These are phyloP conservation scores for Clarias platycephalus DNA, from an alignment of 2,797 vertebrate species.

Conservation along the genomic window DNA sequence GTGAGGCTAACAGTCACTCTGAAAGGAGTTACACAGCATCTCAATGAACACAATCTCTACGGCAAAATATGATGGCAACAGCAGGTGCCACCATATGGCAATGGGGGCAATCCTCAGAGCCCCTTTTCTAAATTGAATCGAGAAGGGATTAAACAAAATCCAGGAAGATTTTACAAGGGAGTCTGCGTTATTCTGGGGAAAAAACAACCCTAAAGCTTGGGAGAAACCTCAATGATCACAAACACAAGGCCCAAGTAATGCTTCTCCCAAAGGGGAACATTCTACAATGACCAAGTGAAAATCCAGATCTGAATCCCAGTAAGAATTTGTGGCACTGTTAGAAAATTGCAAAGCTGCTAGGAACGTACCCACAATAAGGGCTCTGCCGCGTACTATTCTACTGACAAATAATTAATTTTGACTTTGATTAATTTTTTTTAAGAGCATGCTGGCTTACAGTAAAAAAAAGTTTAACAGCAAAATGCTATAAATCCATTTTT, in stretches of 20 bases:
- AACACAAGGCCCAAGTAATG: neutral
- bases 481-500: too few relatives aligned
- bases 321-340: neutral
- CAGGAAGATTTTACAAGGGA: neutral
- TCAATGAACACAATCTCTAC: neutral
- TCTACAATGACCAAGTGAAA: neutral
- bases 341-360: neutral
- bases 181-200: neutral
- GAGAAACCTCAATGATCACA: neutral
- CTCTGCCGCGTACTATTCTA: neutral
- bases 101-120: neutral
- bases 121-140: neutral
- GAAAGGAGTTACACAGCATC: neutral
- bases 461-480: neutral
- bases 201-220: neutral
- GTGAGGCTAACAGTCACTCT: conserved; percentile 1
- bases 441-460: neutral
- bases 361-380: neutral
- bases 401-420: neutral
- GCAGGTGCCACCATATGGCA: neutral
- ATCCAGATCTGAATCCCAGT: neutral
- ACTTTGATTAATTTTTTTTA: neutral
- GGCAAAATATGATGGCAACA: neutral
- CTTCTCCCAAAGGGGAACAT: neutral
- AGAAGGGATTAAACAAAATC: neutral